Percentiles rank a stretch among this genome's conserved stretches.
These are phyloP conservation scores for Portevinia maculata DNA, from an alignment of 2,888 invertebrate species.

Conservation along the genomic window DNA sequence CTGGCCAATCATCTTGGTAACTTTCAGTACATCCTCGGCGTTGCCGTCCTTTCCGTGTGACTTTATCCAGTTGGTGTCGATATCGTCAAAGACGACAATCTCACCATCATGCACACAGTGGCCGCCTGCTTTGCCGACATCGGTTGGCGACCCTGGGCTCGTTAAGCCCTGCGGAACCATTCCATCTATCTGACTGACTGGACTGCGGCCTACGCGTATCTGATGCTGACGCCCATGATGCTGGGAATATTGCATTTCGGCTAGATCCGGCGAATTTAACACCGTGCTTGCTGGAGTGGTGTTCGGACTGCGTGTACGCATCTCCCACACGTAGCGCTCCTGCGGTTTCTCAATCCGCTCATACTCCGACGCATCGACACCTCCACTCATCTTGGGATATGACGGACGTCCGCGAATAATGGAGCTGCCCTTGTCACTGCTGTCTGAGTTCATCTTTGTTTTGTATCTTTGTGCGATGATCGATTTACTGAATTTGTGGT, in stretches of 20 bases:
- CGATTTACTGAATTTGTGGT: constrained; percentile 38
- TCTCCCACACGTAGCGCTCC: constrained; percentile 82
- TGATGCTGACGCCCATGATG: constrained; percentile 79
- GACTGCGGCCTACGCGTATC: constrained; percentile 82
- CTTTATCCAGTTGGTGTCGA: constrained; percentile 82
- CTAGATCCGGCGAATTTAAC: constrained; percentile 81
- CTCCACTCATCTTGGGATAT: constrained; percentile 63
- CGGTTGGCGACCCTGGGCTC: constrained; percentile 82
- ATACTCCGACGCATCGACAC: constrained; percentile 48
- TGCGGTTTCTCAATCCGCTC: constrained; percentile 76
- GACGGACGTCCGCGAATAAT: constrained; percentile 59
- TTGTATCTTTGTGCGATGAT: constrained; percentile 29
- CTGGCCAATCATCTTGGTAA: constrained; percentile 83
- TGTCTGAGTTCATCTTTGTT: constrained; percentile 74
- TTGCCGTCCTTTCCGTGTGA: constrained; percentile 75
- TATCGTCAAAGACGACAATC: constrained; percentile 92
- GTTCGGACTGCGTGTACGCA: constrained; percentile 81
- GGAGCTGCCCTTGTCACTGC: constrained; percentile 70
- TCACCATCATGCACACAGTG: constrained; percentile 88
- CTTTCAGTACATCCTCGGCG: constrained; percentile 81
- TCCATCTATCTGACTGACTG: constrained; percentile 79
- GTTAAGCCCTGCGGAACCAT: constrained; percentile 78
- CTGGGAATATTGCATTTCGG: constrained; percentile 79
- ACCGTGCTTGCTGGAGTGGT: constrained; percentile 82
- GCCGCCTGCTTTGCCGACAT: constrained; percentile 80